A percentile compares a stretch with the other conserved stretches of the same genome.
phyloP scores from a whole-genome alignment of 2,888 invertebrate species.

The Phyto melanocephala region DNA sequence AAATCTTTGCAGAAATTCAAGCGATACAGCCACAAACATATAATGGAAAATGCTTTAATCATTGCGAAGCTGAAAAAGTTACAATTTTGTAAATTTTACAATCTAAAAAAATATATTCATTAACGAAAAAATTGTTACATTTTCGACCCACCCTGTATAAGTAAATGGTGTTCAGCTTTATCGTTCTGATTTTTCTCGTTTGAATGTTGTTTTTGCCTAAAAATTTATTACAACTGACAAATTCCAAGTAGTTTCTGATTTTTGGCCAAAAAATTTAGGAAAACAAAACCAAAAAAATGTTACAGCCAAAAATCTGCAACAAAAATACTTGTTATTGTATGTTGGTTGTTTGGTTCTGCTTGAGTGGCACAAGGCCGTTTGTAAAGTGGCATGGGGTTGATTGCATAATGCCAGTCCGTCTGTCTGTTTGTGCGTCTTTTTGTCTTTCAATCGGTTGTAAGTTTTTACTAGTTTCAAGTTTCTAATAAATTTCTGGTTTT shows the following conservation, averaged over 20 bases:
- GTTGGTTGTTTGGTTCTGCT: conserved; percentile 53
- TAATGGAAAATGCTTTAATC: too few relatives aligned
- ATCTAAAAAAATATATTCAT: too few relatives aligned
- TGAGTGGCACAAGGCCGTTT: conserved; percentile 64
- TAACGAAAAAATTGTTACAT: too few relatives aligned
- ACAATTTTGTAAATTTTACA: too few relatives aligned
- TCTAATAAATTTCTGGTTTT: conserved; percentile 49
- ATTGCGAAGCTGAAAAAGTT: too few relatives aligned
- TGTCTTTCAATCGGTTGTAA: conserved; percentile 2
- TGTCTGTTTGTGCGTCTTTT: conserved; percentile 11
- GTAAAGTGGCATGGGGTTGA: conserved; percentile 55
- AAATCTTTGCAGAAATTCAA: too few relatives aligned
- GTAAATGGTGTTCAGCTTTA: not conserved
- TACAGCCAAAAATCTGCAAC: conserved; percentile 30
- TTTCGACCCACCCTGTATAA: too few relatives aligned
- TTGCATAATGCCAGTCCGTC: conserved; percentile 39
- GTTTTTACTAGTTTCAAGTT: conserved; percentile 27
- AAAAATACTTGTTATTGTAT: not conserved
- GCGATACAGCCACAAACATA: too few relatives aligned
- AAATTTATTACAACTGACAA: conserved; percentile 30
- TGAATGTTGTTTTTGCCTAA: conserved; percentile 35
- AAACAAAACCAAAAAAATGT: conserved; percentile 13
- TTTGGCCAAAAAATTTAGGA: conserved; percentile 29
- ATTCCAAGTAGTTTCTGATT: conserved; percentile 22
- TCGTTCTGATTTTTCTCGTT: conserved; percentile 28